Evolutionary conservation across 2,113 vertebrate genomes (phyloP).

Genomic region (Albula glossodonta): DNA sequence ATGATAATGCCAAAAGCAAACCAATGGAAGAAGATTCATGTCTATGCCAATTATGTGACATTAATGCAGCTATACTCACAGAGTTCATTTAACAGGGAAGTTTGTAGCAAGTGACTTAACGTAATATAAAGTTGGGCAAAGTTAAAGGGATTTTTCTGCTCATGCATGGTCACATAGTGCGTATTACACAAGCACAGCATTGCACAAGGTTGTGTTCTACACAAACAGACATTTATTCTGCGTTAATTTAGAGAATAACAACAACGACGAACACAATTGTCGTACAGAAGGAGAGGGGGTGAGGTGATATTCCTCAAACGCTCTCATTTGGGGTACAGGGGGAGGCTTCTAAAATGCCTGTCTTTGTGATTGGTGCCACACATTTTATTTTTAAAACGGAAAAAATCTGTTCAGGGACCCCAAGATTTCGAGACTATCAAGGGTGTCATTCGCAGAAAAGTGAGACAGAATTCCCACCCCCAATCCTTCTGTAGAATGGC

Average conservation of each 20-base stretch:
- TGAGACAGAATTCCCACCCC: slow-evolving; percentile 72
- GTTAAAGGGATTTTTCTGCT: not conserved
- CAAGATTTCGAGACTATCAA: slow-evolving; percentile 73
- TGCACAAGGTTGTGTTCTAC: not conserved
- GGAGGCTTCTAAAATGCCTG: slow-evolving; percentile 72
- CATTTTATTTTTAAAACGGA: slow-evolving; percentile 79
- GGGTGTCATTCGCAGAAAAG: slow-evolving; percentile 73
- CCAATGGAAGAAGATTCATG: not conserved
- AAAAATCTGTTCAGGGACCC: slow-evolving; percentile 79
- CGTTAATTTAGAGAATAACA: slow-evolving; percentile 22
- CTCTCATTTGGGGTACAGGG: slow-evolving; percentile 74
- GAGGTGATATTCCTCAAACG: slow-evolving; percentile 71
- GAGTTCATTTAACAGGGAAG: not conserved
- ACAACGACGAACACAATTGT: slow-evolving; percentile 60
- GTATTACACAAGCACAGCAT: not conserved
- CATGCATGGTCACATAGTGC: not conserved
- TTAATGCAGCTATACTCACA: not conserved
- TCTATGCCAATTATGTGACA: not conserved
- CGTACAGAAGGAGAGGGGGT: slow-evolving; percentile 77
- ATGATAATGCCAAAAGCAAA: too few species aligned
- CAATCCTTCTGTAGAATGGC: slow-evolving; percentile 76
- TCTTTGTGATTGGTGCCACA: slow-evolving; percentile 71
- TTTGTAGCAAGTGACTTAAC: not conserved
- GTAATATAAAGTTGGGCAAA: not conserved
- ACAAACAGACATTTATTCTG: not conserved